These are phyloP conservation scores for Phoeniculus purpureus DNA, from an alignment of 2,797 vertebrate species.

Conservation along the genomic window DNA sequence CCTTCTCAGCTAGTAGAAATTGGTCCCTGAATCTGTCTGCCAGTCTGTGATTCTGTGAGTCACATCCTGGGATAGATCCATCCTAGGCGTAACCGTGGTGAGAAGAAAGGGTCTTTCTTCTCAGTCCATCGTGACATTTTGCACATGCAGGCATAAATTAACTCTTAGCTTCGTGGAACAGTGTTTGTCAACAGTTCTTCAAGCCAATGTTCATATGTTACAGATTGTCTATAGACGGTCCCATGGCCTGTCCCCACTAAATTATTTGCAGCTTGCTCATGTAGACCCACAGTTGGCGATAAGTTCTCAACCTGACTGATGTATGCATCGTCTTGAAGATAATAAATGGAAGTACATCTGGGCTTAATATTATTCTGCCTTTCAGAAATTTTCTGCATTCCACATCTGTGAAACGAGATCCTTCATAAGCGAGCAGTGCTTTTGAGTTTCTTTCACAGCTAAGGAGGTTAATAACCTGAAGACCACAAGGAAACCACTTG, in stretches of 20 bases:
- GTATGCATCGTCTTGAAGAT: neutral
- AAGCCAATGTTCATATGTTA: neutral
- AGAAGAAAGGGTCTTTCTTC: neutral
- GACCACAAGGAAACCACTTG: neutral
- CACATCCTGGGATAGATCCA: neutral
- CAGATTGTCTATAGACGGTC: neutral
- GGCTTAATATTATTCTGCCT: neutral
- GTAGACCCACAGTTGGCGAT: neutral
- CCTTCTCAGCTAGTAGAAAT: neutral
- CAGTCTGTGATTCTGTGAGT: no score
- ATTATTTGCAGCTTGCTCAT: slow-evolving; percentile 20
- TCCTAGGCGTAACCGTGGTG: neutral
- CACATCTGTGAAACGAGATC: slow-evolving; percentile 14
- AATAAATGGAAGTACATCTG: slow-evolving; percentile 57
- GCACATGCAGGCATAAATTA: neutral
- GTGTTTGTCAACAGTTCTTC: neutral
- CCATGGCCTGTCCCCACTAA: neutral
- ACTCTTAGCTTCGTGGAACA: neutral
- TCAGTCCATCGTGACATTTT: neutral
- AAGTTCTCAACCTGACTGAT: slow-evolving; percentile 7
- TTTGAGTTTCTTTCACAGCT: slow-evolving; percentile 34
- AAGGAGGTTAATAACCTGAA: neutral
- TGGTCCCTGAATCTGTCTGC: neutral
- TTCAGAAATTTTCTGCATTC: slow-evolving; percentile 46
- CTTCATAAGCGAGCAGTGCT: neutral